phyloP scores from a whole-genome alignment of 2,888 invertebrate genomes.

The Mycalesis mineus region DNA sequence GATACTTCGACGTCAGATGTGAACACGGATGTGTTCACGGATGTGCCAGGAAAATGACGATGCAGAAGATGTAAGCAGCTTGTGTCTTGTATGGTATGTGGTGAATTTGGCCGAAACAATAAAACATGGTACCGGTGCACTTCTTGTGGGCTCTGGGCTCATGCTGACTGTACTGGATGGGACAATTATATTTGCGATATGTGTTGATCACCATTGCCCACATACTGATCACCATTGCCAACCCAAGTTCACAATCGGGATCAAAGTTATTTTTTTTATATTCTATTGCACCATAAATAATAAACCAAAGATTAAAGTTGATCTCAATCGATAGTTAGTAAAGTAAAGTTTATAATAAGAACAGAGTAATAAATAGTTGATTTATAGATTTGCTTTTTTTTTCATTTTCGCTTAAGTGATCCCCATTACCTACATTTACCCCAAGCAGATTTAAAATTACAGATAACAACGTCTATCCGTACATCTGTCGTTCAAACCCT shows the following conservation, averaged over 20 bases:
- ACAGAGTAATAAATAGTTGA: too few species aligned
- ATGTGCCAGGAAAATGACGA: constrained; percentile 10
- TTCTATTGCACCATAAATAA: too few species aligned
- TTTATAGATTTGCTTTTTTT: too few species aligned
- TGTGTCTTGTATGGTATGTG: constrained; percentile 20
- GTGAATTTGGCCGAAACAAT: constrained; percentile 26
- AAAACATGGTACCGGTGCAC: constrained; percentile 29
- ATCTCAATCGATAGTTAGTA: too few species aligned
- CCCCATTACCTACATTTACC: too few species aligned
- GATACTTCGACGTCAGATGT: constrained; percentile 14
- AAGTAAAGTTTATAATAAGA: too few species aligned
- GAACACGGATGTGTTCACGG: constrained; percentile 14
- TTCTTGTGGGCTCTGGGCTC: constrained; percentile 30
- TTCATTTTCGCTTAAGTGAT: too few species aligned
- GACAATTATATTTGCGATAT: constrained; percentile 22
- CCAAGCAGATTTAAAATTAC: too few species aligned
- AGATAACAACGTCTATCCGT: too few species aligned
- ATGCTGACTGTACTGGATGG: constrained; percentile 25
- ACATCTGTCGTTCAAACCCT: too few species aligned
- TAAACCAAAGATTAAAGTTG: too few species aligned
- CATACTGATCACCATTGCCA: constrained; percentile 29
- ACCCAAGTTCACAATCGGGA: constrained; percentile 27
- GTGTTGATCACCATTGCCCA: constrained; percentile 28
- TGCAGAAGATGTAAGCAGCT: constrained; percentile 15
- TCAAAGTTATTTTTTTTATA: constrained; percentile 16